Evolutionary conservation across 2,888 invertebrate genomes (phyloP).

Genomic region (Camponotus fellah): DNA sequence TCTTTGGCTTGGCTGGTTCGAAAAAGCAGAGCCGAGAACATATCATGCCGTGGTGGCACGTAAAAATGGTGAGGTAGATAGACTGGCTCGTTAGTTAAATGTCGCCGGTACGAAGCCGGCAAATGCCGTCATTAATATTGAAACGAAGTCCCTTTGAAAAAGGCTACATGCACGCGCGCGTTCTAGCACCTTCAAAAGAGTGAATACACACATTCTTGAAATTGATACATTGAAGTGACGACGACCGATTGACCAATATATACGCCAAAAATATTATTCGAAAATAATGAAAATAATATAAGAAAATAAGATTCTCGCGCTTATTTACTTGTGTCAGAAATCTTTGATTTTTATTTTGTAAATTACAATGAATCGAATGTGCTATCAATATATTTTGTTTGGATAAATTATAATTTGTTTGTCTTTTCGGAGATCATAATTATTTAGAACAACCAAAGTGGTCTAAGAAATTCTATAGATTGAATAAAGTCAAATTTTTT

Average conservation of each 20-base stretch:
- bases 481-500: neutral
- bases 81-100: conserved; percentile 74
- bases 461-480: neutral
- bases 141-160: conserved; percentile 77
- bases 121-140: conserved; percentile 82
- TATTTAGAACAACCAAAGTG: neutral
- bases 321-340: neutral
- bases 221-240: conserved; percentile 79
- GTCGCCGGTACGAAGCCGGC: conserved; percentile 70
- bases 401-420: conserved; percentile 4
- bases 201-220: conserved; percentile 79
- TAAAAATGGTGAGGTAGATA: conserved; percentile 24
- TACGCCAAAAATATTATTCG: conserved; percentile 18
- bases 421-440: neutral
- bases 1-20: conserved; percentile 22
- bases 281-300: conserved; percentile 26
- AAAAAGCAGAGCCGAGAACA: conserved; percentile 18
- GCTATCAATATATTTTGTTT: neutral
- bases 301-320: neutral
- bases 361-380: neutral
- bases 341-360: neutral
- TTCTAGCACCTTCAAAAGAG: conserved; percentile 67
- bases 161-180: conserved; percentile 56
- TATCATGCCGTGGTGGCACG: conserved; percentile 7
- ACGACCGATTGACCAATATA: conserved; percentile 78